phyloP scores from a whole-genome alignment of 2,888 invertebrate genomes.

The Phoenoteleia sp. region DNA sequence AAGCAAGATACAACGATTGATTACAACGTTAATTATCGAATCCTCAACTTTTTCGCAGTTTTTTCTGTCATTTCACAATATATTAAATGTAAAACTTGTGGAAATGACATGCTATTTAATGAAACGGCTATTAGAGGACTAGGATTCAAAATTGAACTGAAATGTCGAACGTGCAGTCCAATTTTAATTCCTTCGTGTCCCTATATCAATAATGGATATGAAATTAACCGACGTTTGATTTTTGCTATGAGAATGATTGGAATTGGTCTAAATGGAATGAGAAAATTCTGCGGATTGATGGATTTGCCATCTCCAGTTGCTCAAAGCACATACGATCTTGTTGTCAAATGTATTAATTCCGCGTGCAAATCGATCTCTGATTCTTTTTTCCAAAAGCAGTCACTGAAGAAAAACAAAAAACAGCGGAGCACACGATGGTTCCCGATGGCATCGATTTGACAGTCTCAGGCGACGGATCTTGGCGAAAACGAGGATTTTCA shows the following conservation, averaged over 20 bases:
- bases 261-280: conserved; percentile 2
- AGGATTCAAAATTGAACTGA: conserved; percentile 46
- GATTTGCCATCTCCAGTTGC: conserved; percentile 13
- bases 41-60: conserved; percentile 71
- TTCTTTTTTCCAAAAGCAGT: conserved; percentile 13
- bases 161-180: conserved; percentile 22
- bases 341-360: conserved; percentile 1
- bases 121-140: conserved; percentile 29
- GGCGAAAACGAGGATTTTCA: conserved; percentile 19
- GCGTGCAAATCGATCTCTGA: neutral
- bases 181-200: conserved; percentile 34
- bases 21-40: conserved; percentile 40
- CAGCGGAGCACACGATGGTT: neutral
- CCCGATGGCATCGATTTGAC: neutral
- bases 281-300: conserved; percentile 36
- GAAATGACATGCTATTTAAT: conserved; percentile 51
- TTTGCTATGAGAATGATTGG: conserved; percentile 46
- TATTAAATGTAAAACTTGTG: conserved; percentile 70
- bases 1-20: neutral
- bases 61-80: conserved; percentile 67
- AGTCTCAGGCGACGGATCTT: conserved; percentile 11
- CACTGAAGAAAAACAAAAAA: conserved; percentile 11
- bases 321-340: conserved; percentile 28
- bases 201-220: conserved; percentile 9
- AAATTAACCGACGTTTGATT: conserved; percentile 28